Base-by-base conservation (phyloP, 1,140 invertebrate species). In the Pteromalus puparum region DNA sequence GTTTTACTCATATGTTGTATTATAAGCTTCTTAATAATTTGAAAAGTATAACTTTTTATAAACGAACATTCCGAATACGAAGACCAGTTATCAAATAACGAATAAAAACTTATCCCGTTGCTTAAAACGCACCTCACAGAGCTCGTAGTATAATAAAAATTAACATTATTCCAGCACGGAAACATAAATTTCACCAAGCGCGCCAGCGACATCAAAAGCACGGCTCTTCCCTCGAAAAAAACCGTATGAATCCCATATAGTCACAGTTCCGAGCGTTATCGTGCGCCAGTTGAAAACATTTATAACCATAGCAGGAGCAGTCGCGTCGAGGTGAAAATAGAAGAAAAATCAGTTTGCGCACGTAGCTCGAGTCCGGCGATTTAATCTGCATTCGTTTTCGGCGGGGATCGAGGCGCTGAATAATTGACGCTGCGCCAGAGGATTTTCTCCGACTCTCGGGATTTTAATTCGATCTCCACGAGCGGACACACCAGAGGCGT, bases 371-470 rank as follows among this genome's bases (percentile, higher is more conserved):
- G 48, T 48, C 42, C 24, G 7, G 26, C 70, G 80, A 81, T 81
- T 81, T 73, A 81, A 81, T 81, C 80, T 46, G 70, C 42, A 68
- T 70, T 12, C 65, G n/a, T 70, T 81, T 81, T 81, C 24, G 18
- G n/a, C 30, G 34, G 61, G 61, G n/a, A 70, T 67, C n/a, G n/a
- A 70, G 65, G 12, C 68, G 67, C 65, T 81, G 70, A 81, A 81
- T 81, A 81, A 73, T 61, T 61, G 46, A 74, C 46, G 80, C 70
- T 34, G 18, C 18, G 34, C 61, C 42, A 61, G 38, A 70, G 67
- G 68, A 81, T 72, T 81, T 81, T 81, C 42, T 24, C 42, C 67
- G 77, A 34, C 65, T 80, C 65, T 1, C 30, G 65, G 34, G 65
- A 70, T 26, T 80, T 80, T 80, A 80, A 70, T 80, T 53, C 42